Base-by-base conservation (phyloP, 2,797 vertebrate species). In the Telmatherina bonti region DNA sequence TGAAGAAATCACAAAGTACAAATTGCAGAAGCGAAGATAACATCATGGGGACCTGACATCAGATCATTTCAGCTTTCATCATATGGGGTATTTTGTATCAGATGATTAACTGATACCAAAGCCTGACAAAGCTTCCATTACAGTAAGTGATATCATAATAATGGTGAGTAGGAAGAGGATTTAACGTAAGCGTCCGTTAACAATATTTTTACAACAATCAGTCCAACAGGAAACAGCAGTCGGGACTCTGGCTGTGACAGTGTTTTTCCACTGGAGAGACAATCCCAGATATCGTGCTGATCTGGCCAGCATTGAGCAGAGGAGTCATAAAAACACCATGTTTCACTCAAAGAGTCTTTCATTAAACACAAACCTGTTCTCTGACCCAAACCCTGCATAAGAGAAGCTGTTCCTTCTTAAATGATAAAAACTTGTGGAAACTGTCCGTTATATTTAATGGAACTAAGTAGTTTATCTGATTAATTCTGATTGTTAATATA, bases 151-250 rank as follows among this genome's bases (percentile, higher is more conserved):
- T 38, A 43, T 18, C 7, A 35, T 70, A 61, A 75, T 68, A 38
- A 67, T 29, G 47, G 45, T 49, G 27, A 71, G 29, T 7, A 26
- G 59, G 53, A 30, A 52, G 66, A 61, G 62, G 5, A 66, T 80
- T 78, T 82, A 54, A 74, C 62, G 67, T 9, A 35, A 72, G 31
- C 36, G 72, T 70, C 6, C 4, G 71, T 74, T 52, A 68, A 67
- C 38, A 52, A 71, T 70, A 83, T 88, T 83, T 85, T 73, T 63
- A 57, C 57, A 63, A 69, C 33, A 82, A 74, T 85, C 72, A 47
- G 33, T 62, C 29, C 82, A 85, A 88, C 90, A 92, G 89, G 88
- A 93, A 91, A 75, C 77, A 63, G 81, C 82, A 74, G 78, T 71
- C 72, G 74, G 20, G 43, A 71, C 76, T 82, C 81, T 88, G 85